Percentiles rank a stretch among this genome's conserved stretches.
Evolutionary conservation across 2,888 invertebrate genomes (phyloP).

Genomic region (Fissipunctia ypsillon): DNA sequence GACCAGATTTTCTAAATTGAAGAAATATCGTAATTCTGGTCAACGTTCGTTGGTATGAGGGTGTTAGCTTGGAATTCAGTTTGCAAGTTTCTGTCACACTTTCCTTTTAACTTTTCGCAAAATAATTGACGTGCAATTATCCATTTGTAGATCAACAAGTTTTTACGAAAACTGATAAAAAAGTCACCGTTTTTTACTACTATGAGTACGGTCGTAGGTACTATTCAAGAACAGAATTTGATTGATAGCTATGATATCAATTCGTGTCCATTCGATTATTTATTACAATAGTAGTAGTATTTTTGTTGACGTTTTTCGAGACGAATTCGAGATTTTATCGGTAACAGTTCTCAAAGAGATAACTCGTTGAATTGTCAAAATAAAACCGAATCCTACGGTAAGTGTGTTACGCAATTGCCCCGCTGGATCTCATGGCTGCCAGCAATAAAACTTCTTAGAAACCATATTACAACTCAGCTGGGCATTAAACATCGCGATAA

Average conservation of each 20-base stretch:
- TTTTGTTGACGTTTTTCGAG: constrained; percentile 31
- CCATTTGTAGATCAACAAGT: not conserved
- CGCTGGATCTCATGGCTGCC: too few relatives aligned
- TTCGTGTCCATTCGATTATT: constrained; percentile 51
- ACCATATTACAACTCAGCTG: too few relatives aligned
- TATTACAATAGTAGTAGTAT: constrained; percentile 43
- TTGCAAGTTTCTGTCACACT: not conserved
- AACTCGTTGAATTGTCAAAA: too few relatives aligned
- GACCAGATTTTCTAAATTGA: not conserved
- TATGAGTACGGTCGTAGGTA: not conserved
- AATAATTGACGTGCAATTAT: constrained; percentile 13
- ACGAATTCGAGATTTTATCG: constrained; percentile 15
- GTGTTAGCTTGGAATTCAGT: not conserved
- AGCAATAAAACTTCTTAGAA: too few relatives aligned
- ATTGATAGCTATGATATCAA: constrained; percentile 30
- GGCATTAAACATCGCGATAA: too few relatives aligned
- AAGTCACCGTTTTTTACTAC: not conserved
- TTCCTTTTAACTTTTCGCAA: not conserved
- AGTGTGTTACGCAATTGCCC: too few relatives aligned
- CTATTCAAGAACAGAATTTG: constrained; percentile 26
- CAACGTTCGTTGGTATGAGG: too few relatives aligned
- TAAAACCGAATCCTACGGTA: too few relatives aligned
- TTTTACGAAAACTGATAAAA: not conserved
- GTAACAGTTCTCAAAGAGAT: not conserved
- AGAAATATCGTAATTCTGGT: not conserved